Evolutionary conservation across 2,797 vertebrate genomes (phyloP).

Genomic region (Lemur catta): DNA sequence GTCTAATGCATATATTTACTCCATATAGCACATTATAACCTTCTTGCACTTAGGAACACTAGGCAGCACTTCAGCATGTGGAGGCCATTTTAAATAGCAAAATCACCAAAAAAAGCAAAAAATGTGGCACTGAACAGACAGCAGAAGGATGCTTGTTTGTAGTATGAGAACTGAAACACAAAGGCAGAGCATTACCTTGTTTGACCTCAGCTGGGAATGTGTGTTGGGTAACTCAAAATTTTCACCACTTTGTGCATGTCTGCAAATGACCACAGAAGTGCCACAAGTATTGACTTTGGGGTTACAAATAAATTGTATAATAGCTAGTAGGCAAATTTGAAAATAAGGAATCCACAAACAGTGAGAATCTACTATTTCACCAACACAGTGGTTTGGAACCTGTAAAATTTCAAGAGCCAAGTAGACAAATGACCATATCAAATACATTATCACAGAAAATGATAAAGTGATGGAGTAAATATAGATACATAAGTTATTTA

Average conservation of each 20-base stretch:
- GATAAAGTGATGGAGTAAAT: neutral
- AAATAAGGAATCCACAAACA: neutral
- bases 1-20: neutral
- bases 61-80: neutral
- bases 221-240: neutral
- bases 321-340: neutral
- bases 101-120: neutral
- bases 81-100: neutral
- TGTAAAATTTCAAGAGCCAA: neutral
- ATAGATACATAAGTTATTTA: neutral
- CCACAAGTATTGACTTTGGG: neutral
- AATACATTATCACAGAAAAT: neutral
- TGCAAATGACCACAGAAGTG: neutral
- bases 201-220: neutral
- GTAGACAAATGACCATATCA: neutral
- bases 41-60: neutral
- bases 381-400: neutral
- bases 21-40: too few relatives aligned
- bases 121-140: neutral
- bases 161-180: neutral
- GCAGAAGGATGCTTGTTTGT: neutral
- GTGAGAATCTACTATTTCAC: neutral
- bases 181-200: neutral
- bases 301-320: neutral
- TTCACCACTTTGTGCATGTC: neutral